Conservation (phyloP, 2,888 invertebrate species). For the Luperina testacea region DNA sequence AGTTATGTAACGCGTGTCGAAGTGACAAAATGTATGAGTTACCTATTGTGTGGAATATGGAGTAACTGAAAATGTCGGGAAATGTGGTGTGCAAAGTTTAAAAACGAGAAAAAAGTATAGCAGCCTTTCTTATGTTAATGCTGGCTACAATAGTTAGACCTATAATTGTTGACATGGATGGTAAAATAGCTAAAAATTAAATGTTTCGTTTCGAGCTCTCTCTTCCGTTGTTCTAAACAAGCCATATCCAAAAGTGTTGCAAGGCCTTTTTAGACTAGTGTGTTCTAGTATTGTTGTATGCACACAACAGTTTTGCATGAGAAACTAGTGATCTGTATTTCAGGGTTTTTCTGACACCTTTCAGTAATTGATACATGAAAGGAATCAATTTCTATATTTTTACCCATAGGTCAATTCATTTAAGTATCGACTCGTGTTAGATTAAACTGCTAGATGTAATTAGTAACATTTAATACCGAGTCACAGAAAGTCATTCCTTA, state of each 20-base stretch:
- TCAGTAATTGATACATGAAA: not conserved
- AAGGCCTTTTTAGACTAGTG: not conserved
- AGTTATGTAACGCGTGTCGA: constrained; percentile 32
- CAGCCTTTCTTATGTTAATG: not conserved
- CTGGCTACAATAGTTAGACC: not conserved
- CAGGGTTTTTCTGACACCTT: not conserved
- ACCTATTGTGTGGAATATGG: constrained; percentile 25
- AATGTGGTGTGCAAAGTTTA: not conserved
- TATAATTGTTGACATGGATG: not conserved
- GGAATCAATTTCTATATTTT: not conserved
- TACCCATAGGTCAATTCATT: not conserved
- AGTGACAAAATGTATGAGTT: constrained; percentile 24
- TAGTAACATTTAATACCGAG: not conserved
- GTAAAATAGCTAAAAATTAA: not conserved
- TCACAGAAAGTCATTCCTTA: not conserved
- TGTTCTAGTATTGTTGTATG: not conserved
- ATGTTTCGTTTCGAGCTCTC: not conserved
- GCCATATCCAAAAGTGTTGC: not conserved
- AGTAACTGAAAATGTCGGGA: constrained; percentile 6
- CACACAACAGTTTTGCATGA: no score
- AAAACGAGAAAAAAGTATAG: not conserved
- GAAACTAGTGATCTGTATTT: not conserved
- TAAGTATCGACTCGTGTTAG: constrained; percentile 9
- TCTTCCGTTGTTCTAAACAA: constrained; percentile 3
- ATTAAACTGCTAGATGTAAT: constrained; percentile 7